Evolutionary conservation across 2,888 invertebrate genomes (phyloP).

Genomic region (Siphlonurus alternatus): DNA sequence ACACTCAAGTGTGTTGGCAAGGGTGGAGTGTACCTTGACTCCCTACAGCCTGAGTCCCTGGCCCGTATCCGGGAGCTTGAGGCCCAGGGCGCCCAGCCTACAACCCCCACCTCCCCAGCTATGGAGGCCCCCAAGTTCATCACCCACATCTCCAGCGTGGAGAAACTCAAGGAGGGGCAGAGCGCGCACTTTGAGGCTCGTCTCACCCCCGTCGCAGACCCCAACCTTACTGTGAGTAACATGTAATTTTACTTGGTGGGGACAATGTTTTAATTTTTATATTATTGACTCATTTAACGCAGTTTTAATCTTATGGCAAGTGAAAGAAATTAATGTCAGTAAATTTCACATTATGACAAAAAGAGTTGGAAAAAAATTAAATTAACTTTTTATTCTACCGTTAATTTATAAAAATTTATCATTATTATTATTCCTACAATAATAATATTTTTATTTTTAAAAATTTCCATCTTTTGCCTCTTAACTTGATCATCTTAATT

Average conservation of each 20-base stretch:
- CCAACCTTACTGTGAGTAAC: constrained; percentile 61
- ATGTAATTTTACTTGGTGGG: not conserved
- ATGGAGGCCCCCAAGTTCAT: constrained; percentile 77
- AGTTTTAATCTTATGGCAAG: not conserved
- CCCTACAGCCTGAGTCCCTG: constrained; percentile 77
- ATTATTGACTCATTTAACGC: not conserved
- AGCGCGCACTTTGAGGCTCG: constrained; percentile 88
- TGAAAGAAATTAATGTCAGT: too few relatives aligned
- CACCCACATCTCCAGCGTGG: constrained; percentile 69
- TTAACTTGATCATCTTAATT: too few relatives aligned
- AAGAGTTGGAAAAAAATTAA: too few relatives aligned
- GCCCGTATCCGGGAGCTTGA: constrained; percentile 71
- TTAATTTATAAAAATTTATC: too few relatives aligned
- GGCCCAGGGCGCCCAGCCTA: constrained; percentile 35
- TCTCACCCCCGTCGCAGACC: constrained; percentile 85
- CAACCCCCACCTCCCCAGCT: constrained; percentile 35
- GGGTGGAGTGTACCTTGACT: constrained; percentile 75
- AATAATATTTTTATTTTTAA: too few relatives aligned
- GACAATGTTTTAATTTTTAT: not conserved
- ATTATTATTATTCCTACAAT: too few relatives aligned
- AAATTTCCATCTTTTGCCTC: too few relatives aligned
- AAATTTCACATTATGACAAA: too few relatives aligned
- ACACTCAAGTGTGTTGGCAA: constrained; percentile 66
- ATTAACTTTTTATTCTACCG: too few relatives aligned
- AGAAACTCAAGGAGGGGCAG: constrained; percentile 83